Evolutionary conservation across 2,888 invertebrate genomes (phyloP), one percentile per base, ranked within the genome.

Genomic region (Chironomus riparius): DNA sequence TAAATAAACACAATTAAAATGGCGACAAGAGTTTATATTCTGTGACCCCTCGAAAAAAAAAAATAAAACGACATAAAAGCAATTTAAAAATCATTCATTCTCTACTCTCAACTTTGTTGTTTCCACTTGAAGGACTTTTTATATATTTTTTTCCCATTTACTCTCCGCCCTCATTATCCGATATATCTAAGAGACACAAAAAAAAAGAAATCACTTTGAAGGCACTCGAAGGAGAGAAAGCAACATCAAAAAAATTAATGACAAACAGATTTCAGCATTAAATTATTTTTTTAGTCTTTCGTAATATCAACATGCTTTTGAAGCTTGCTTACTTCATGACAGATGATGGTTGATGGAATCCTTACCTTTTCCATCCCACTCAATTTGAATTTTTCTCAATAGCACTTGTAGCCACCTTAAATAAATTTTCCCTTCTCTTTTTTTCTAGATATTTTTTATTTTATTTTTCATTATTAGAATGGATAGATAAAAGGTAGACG

Each of bases 191-290:
- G 6, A 28, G 15, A 24, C 24, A 70, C 13, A 70, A 22, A n/a
- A 50, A 2, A n/a, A 15, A 50, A 15, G 38, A 73, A 68, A 47
- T 48, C 74, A 74, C 74, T 74, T 74, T 74, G 68, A 74, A 62
- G 38, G 65, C 47, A 48, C 72, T 73, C 72, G 21, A 65, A 65
- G 12, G 56, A 22, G 22, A 65, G 38, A 47, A 21, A 22, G 38
- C 38, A 74, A 74, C 74, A 74, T 74, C 74, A 74, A 65, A 74
- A 73, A 74, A 48, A 68, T 74, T 74, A 74, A 74, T 74, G 74
- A 74, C 65, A 68, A 74, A 65, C 61, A 74, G 65, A 74, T 74
- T 74, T 68, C 38, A 38, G 38, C 38, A 38, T 38, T 48, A 24
- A 28, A 47, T 74, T 38, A 24, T 24, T 65, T 65, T 24, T 24